Evolutionary conservation across 2,888 invertebrate species (phyloP).

Genomic region (Theristus sp.): DNA sequence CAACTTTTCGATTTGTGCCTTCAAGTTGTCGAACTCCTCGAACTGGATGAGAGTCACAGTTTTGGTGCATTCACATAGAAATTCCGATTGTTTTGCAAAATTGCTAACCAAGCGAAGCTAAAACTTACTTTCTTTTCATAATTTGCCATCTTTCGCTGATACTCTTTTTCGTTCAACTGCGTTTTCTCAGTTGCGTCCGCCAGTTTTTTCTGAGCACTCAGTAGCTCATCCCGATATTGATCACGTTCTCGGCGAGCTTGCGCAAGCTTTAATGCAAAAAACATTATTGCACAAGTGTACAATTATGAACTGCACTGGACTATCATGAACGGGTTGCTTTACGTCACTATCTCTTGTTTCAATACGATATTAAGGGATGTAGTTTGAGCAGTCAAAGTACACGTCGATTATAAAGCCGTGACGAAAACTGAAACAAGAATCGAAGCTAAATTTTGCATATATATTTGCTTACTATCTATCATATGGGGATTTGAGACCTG

Average conservation of each 20-base stretch:
- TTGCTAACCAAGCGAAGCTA: background rate
- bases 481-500: no score
- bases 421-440: no score
- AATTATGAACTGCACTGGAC: background rate
- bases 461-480: no score
- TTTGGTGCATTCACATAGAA: background rate
- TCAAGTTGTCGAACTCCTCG: constrained; percentile 57
- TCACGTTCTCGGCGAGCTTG: constrained; percentile 25
- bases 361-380: no score
- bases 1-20: constrained; percentile 53
- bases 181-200: constrained; percentile 14
- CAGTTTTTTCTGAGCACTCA: constrained; percentile 16
- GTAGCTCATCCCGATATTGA: constrained; percentile 17
- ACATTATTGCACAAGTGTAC: background rate
- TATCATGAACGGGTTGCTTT: background rate
- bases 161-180: background rate
- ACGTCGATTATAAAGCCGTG: no score
- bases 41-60: constrained; percentile 30
- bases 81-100: background rate
- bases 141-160: constrained; percentile 10
- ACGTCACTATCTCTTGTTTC: no score
- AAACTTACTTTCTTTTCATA: constrained; percentile 10
- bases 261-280: constrained; percentile 14
- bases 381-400: no score
- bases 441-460: no score